Conservation (phyloP, 2,888 invertebrate genomes). For the Zaprionus bogoriensis region DNA sequence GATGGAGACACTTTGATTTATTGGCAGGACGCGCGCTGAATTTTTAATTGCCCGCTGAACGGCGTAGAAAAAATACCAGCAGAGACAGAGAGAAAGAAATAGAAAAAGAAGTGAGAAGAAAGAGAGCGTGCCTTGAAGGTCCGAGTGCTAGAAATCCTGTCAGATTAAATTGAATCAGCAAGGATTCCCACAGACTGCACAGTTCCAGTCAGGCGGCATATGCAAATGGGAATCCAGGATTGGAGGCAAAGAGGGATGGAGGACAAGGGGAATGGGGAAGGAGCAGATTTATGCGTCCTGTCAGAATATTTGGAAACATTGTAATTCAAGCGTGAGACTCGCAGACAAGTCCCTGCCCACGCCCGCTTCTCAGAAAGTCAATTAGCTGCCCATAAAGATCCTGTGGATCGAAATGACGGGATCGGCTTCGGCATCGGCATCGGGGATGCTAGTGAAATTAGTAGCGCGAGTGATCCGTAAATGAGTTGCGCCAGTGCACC, state of each 20-base stretch:
- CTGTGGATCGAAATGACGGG: conserved; percentile 4
- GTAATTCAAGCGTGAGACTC: conserved; percentile 65
- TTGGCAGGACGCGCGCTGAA: conserved; percentile 68
- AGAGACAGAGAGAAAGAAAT: not conserved
- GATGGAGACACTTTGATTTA: conserved; percentile 72
- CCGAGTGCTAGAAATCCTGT: conserved; percentile 27
- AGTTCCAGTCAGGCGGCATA: conserved; percentile 8
- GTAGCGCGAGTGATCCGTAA: conserved; percentile 43
- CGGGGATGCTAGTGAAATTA: conserved; percentile 12
- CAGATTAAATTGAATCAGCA: conserved; percentile 54
- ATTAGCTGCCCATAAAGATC: conserved; percentile 70
- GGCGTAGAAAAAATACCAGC: not conserved
- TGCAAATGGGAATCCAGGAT: conserved; percentile 44
- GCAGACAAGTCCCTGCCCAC: not conserved
- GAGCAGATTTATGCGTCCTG: conserved; percentile 75
- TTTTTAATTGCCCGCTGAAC: conserved; percentile 59
- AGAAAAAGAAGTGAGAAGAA: not conserved
- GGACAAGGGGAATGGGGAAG: not conserved
- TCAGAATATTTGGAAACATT: conserved; percentile 78
- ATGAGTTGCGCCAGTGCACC: conserved; percentile 44
- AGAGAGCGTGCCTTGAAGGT: not conserved
- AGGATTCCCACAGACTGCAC: conserved; percentile 24
- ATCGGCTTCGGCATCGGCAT: not conserved
- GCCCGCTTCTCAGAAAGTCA: conserved; percentile 57
- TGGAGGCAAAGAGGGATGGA: conserved; percentile 1